A percentile compares a stretch with the other conserved stretches of the same genome.
Evolutionary conservation across 2,888 invertebrate species (phyloP).

Genomic region (Sepiola atlantica): DNA sequence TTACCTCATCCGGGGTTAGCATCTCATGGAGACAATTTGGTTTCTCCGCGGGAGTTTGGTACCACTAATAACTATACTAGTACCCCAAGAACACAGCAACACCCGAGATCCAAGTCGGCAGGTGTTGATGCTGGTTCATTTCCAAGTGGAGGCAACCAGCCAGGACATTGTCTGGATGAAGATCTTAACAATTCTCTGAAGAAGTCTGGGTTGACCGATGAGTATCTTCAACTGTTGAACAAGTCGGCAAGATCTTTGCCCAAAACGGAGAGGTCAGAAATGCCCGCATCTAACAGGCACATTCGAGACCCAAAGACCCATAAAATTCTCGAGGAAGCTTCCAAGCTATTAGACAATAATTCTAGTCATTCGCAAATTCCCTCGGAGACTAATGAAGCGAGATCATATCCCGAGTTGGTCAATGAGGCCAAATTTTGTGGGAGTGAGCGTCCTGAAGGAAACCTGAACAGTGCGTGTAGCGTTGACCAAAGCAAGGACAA

Average conservation of each 20-base stretch:
- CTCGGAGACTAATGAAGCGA: neutral
- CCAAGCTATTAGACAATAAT: neutral
- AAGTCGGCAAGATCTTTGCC: slow-evolving; percentile 38
- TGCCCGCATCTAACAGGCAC: neutral
- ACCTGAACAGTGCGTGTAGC: neutral
- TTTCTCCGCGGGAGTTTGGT: neutral
- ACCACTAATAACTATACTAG: neutral
- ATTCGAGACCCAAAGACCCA: neutral
- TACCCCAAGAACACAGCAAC: neutral
- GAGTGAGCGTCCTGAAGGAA: neutral
- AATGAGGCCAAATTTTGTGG: neutral
- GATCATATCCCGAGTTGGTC: neutral
- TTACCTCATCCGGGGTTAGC: neutral
- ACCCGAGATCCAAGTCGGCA: neutral
- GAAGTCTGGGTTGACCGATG: slow-evolving; percentile 8
- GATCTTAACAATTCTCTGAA: slow-evolving; percentile 32
- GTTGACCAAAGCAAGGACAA: slow-evolving; percentile 33
- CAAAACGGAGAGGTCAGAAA: neutral
- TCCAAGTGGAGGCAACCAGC: neutral
- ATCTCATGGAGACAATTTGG: neutral
- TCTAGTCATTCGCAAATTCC: neutral
- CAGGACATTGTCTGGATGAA: neutral
- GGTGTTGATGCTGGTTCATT: neutral
- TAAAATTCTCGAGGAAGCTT: neutral
- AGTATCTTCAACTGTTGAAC: neutral